Base-by-base conservation (phyloP, 2,113 vertebrate species). In the Sporophila hypoxantha region DNA sequence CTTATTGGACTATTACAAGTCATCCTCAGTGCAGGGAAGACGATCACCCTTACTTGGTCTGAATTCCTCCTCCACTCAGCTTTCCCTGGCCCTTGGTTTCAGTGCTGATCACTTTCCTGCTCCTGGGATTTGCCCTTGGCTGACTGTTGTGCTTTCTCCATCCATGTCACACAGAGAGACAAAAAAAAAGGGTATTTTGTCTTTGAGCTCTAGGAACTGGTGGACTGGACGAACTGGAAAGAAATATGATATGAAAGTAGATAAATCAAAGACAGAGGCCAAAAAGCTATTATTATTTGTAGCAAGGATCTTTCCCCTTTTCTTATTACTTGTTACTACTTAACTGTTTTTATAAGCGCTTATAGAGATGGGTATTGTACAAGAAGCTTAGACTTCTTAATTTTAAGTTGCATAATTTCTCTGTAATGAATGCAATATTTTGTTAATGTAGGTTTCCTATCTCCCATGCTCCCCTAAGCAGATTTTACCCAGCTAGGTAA, bases 171-270 rank as follows among this genome's bases (percentile, higher is more conserved):
- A 16, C 20, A 0, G 18, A 41, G 5, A 62, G 18, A 65, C 10
- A 30, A 26, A 50, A 15, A 61, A 56, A 42, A 39, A 42, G 42
- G 42, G 42, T 44, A 44, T 52, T 76, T 55, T 65, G 30, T 56
- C 68, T 85, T 64, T 47, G 23, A 74, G n/a, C 19, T 71, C 30
- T 13, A 42, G 36, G 36, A 61, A 27, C n/a, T 67, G 52, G 5
- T 71, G 14, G 8, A 66, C 9, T 52, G 65, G 39, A 74, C 85
- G 34, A 92, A 89, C 27, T 67, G 80, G 41, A 90, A 87, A 60
- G 36, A 85, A 67, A 47, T 20, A 76, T 68, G 26, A 69, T 17
- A 69, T 37, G 17, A 34, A 85, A 82, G 30, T 4, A 62, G 47
- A 69, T 64, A 59, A 79, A 79, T 8, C 46, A 21, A 49, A 55